These are phyloP conservation scores for Acromyrmex heyeri DNA, from an alignment of 1,140 invertebrate genomes.

Conservation along the genomic window DNA sequence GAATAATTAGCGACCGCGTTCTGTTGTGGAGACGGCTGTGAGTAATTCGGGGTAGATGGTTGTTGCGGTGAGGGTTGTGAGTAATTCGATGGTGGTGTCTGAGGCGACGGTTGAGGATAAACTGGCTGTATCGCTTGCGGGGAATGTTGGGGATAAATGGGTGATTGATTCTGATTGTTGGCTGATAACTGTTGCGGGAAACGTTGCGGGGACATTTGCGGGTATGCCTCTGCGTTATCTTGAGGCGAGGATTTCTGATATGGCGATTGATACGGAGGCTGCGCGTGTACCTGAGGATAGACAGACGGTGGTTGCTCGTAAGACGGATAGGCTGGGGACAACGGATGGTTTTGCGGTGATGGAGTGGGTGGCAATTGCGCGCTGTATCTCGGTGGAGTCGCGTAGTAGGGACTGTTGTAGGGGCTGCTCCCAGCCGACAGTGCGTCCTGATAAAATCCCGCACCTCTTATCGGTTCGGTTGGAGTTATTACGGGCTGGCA, in stretches of 20 bases:
- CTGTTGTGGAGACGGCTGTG: conserved; percentile 79
- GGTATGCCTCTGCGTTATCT: conserved; percentile 75
- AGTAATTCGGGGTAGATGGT: conserved; percentile 77
- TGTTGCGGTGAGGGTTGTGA: conserved; percentile 80
- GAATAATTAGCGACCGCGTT: conserved; percentile 74
- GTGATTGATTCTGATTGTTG: conserved; percentile 69
- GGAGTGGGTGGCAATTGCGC: conserved; percentile 85
- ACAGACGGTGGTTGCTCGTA: conserved; percentile 79
- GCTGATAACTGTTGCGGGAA: conserved; percentile 59
- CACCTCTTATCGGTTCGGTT: conserved; percentile 81
- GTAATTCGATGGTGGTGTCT: conserved; percentile 75
- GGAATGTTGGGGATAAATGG: conserved; percentile 81
- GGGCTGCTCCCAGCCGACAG: conserved; percentile 84
- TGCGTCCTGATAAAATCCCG: conserved; percentile 85
- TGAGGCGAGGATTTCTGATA: conserved; percentile 79
- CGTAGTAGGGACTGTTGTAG: conserved; percentile 85
- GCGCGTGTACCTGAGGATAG: conserved; percentile 78
- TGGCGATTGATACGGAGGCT: conserved; percentile 73
- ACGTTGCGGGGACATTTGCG: conserved; percentile 70
- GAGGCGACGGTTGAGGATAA: conserved; percentile 78
- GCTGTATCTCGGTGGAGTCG: conserved; percentile 84
- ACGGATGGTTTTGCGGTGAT: conserved; percentile 84
- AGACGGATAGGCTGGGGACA: conserved; percentile 84
- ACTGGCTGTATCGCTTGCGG: conserved; percentile 78
- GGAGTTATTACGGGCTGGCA: conserved; percentile 78